Evolutionary conservation across 2,888 invertebrate genomes (phyloP).

Genomic region (Pocota personata): DNA sequence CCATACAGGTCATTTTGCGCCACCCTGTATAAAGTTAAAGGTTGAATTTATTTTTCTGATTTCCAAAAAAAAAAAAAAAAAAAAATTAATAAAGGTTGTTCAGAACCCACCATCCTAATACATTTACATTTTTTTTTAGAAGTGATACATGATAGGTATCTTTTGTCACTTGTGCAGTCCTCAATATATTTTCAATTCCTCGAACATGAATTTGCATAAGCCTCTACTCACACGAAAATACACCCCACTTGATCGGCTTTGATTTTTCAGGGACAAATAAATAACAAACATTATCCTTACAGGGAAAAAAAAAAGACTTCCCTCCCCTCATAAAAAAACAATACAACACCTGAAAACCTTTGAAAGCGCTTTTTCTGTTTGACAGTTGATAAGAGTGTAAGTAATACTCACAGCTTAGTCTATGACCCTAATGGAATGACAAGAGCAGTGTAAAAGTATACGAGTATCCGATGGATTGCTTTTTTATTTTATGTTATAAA

Average conservation of each 20-base stretch:
- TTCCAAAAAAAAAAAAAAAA: too few species aligned
- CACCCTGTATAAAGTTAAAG: too few species aligned
- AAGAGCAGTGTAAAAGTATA: background rate
- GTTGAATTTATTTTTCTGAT: too few species aligned
- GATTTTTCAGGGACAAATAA: background rate
- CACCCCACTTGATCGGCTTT: constrained; percentile 14
- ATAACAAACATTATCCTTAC: background rate
- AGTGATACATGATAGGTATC: too few species aligned
- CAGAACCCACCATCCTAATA: too few species aligned
- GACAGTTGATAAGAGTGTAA: constrained; percentile 57
- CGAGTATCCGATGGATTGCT: constrained; percentile 22
- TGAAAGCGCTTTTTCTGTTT: constrained; percentile 39
- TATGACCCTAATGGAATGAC: constrained; percentile 29
- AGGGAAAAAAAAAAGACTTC: background rate
- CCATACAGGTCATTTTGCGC: too few species aligned
- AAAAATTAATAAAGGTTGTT: too few species aligned
- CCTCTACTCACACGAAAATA: background rate
- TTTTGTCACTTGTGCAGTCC: too few species aligned
- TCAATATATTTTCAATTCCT: background rate
- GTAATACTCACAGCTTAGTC: constrained; percentile 49
- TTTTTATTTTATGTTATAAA: constrained; percentile 28
- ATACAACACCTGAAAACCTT: constrained; percentile 23
- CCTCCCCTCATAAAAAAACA: background rate
- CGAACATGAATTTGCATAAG: constrained; percentile 3
- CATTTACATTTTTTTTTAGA: too few species aligned